phyloP scores from a whole-genome alignment of 30 jellyfish, hydroid and myxozoan genomes.

The Pelagia noctiluca region DNA sequence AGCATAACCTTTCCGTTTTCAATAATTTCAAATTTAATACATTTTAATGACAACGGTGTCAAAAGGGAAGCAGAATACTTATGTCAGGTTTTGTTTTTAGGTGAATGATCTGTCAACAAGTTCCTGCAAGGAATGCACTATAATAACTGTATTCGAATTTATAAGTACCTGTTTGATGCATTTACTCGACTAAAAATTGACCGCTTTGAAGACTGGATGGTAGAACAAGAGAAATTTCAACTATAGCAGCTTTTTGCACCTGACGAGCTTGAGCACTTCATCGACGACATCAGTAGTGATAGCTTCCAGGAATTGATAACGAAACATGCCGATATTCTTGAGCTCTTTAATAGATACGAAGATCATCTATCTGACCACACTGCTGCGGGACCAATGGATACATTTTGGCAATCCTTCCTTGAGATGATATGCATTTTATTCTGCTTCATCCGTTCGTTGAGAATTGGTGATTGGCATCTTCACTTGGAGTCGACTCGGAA shows the following conservation, averaged over 20 bases:
- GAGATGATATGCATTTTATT: conserved; percentile 37
- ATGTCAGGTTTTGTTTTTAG: conserved; percentile 28
- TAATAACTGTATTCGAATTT: conserved; percentile 36
- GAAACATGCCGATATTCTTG: neutral
- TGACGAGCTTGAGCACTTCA: neutral
- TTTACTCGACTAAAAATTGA: conserved; percentile 36
- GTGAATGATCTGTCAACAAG: conserved; percentile 44
- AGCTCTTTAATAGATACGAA: conserved; percentile 14
- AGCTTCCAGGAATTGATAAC: conserved; percentile 21
- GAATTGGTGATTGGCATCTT: conserved; percentile 60
- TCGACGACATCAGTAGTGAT: conserved; percentile 5
- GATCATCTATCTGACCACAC: conserved; percentile 5
- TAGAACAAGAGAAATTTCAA: neutral
- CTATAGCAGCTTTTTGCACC: conserved; percentile 7
- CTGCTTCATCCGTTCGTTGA: conserved; percentile 35
- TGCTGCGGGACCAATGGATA: conserved; percentile 47
- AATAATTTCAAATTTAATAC: neutral
- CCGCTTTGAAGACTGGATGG: conserved; percentile 41
- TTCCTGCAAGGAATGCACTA: conserved; percentile 40
- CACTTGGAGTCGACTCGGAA: conserved; percentile 45
- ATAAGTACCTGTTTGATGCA: conserved; percentile 34
- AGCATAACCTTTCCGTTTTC: neutral
- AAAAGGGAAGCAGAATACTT: too few species aligned
- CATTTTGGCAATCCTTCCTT: conserved; percentile 67
- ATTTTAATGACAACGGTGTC: too few species aligned